Evolutionary conservation across 2,113 vertebrate genomes (phyloP).

Genomic region (Anser brachyrhynchus): DNA sequence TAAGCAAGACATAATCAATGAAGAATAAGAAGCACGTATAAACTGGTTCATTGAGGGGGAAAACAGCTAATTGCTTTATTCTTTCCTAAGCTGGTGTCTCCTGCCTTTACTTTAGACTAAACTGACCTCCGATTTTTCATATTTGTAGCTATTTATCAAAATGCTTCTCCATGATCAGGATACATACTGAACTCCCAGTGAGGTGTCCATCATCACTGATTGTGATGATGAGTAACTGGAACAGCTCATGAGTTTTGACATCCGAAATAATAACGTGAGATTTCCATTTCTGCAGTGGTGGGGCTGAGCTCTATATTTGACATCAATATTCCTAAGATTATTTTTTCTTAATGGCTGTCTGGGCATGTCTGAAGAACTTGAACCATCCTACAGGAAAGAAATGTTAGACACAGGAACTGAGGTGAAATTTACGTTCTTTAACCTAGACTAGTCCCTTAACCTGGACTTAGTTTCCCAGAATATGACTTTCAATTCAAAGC

Average conservation of each 20-base stretch:
- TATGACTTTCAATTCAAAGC: background rate
- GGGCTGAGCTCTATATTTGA: background rate
- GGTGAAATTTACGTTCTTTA: background rate
- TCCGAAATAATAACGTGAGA: background rate
- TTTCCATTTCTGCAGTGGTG: background rate
- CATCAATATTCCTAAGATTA: background rate
- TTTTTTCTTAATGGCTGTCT: background rate
- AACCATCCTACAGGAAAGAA: background rate
- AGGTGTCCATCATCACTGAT: background rate
- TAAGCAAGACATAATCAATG: background rate
- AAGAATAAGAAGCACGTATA: background rate
- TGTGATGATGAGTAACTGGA: background rate
- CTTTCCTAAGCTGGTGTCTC: background rate
- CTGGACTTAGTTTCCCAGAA: background rate
- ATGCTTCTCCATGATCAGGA: background rate
- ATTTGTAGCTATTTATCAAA: background rate
- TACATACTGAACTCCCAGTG: background rate
- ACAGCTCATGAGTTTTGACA: background rate
- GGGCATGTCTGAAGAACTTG: background rate
- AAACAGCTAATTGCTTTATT: background rate
- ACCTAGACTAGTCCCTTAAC: background rate
- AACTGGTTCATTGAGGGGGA: fast-evolving
- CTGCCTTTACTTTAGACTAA: background rate
- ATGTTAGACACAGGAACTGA: background rate
- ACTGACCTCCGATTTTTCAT: background rate